Evolutionary conservation across 2,888 invertebrate genomes (phyloP).

Genomic region (Portevinia maculata): DNA sequence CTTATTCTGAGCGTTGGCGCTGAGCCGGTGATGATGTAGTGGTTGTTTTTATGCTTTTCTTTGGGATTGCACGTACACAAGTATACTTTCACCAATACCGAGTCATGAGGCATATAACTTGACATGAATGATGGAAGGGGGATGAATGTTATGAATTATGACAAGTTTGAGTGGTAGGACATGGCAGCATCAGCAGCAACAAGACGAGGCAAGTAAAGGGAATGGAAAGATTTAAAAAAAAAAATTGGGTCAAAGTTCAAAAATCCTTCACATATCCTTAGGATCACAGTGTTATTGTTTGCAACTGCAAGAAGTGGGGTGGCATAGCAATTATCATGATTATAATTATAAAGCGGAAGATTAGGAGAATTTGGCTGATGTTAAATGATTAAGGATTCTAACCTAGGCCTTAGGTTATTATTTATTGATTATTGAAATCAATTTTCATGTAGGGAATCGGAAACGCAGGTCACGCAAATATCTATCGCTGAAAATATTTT

Average conservation of each 20-base stretch:
- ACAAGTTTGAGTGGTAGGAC: conserved; percentile 69
- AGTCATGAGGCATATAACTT: conserved; percentile 31
- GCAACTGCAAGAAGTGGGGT: not conserved
- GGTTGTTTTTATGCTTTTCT: conserved; percentile 18
- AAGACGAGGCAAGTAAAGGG: conserved; percentile 3
- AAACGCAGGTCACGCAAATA: too few relatives aligned
- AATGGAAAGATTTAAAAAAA: conserved; percentile 39
- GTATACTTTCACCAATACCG: conserved; percentile 50
- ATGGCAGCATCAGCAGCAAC: conserved; percentile 24
- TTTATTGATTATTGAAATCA: too few relatives aligned
- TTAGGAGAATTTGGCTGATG: not conserved
- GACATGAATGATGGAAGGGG: conserved; percentile 30
- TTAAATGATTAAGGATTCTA: not conserved
- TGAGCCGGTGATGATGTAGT: conserved; percentile 59
- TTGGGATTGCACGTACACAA: conserved; percentile 11
- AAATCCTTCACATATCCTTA: conserved; percentile 68
- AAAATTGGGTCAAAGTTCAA: conserved; percentile 71
- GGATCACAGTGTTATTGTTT: conserved; percentile 39
- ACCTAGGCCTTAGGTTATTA: too few relatives aligned
- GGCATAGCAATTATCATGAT: conserved; percentile 58
- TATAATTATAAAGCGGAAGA: conserved; percentile 6
- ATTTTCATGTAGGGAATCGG: too few relatives aligned
- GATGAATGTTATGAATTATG: conserved; percentile 68
- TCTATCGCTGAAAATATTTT: not conserved
- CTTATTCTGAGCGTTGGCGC: too few relatives aligned